Base-by-base conservation (phyloP, 2,888 invertebrate species). In the Adelphocoris suturalis region DNA sequence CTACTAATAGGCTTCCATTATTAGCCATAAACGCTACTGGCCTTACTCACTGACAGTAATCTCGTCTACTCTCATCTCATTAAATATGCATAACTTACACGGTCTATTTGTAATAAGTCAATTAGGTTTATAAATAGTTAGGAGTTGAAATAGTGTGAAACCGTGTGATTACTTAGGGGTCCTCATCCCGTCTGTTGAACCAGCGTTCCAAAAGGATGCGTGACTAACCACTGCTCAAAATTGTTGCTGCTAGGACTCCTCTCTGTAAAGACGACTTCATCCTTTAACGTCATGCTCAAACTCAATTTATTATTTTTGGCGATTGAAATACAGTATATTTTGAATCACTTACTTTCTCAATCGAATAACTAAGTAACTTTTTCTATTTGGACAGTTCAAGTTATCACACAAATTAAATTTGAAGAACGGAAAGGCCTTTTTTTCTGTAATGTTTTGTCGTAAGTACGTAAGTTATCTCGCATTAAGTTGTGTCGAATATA, bases 121-220 rank as follows among this genome's bases (percentile, higher is more conserved):
- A 68, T 68, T 68, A 68, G 5, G 5, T 19, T 23, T 9, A 68
- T 57, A n/a, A n/a, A n/a, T 61, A 61, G 61, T 16, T 68, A 68
- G 23, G 11, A 68, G 68, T 68, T 68, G 68, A 68, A 68, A 68
- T 68, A 68, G 68, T 68, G 68, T 68, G 68, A 68, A 68, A 68
- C 68, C 68, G 13, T 19, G 14, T 37, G 37, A 47, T 80, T 80
- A 80, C 78, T 19, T 37, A 16, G 46, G 78, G 78, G 47, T 80
- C 78, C 47, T 47, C 78, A 14, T 23, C 78, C 37, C 78, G 16
- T 9, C 37, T 46, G 14, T 19, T 0, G 16, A 80, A 11, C 16
- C 68, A 23, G 23, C 68, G 23, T 68, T 23, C 7, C 19, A 23
- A 23, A 19, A 68, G 23, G 68, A 68, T 68, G 68, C 68, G 68